These are phyloP conservation scores for Cyprinus carpio DNA, from an alignment of 2,113 vertebrate species.

Conservation along the genomic window DNA sequence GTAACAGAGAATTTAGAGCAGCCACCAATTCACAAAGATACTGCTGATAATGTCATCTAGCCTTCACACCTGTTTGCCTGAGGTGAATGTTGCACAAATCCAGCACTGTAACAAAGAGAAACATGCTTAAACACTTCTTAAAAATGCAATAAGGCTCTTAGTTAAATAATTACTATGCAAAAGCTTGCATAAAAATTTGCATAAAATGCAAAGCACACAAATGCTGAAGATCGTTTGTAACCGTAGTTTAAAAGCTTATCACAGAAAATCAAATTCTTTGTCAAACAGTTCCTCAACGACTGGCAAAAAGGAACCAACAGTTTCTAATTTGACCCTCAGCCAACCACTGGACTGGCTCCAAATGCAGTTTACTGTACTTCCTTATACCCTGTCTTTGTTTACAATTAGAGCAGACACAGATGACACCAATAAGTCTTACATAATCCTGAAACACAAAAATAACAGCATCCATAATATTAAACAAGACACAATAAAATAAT, in stretches of 20 bases:
- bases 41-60: not conserved
- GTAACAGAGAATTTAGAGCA: not conserved
- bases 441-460: not conserved
- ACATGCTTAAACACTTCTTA: too few species aligned
- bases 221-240: not conserved
- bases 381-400: constrained; percentile 23
- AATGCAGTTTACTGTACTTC: constrained; percentile 16
- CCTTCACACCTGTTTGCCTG: constrained; percentile 5
- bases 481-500: not conserved
- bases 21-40: not conserved
- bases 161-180: not conserved
- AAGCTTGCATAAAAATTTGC: not conserved
- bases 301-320: not conserved
- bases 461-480: not conserved
- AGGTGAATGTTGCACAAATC: not conserved
- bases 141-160: too few species aligned
- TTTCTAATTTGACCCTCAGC: constrained; percentile 2
- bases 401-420: constrained; percentile 17
- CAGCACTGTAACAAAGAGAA: too few species aligned
- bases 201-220: constrained; percentile 5
- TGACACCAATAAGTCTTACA: constrained; percentile 1
- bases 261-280: not conserved
- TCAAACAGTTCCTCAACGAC: not conserved
- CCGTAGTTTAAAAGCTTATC: not conserved
- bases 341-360: not conserved